Base-by-base conservation (phyloP, 2,888 invertebrate species). In the Suillia variegata region DNA sequence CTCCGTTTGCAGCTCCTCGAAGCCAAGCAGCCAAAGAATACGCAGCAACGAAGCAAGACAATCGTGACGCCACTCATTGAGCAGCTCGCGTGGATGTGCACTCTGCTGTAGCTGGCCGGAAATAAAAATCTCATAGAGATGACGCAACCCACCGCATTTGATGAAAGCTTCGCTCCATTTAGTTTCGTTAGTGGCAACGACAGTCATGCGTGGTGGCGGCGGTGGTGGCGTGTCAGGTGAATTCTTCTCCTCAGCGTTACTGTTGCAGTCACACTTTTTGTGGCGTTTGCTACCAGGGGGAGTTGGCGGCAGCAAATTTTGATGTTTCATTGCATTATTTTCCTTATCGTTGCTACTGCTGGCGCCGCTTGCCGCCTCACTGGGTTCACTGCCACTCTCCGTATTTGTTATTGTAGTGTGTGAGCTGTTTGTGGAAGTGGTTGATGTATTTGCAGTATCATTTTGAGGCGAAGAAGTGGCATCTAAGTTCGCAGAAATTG, bases 91-190 rank as follows among this genome's bases (percentile, higher is more conserved):
- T 70, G 89, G 89, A 67, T 93, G 92, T 55, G 91, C 89, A 21
- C 88, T 88, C 56, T 88, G 87, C 83, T 93, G 93, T 62, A 94
- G 79, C 42, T 88, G 87, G 45, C 91, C 94, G 31, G 92, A 93
- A 87, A 93, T 91, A 83, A 96, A 95, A 67, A 96, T 95, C 77
- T 94, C 93, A 78, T 94, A 95, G 31, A 96, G 84, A 82, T 95
- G 90, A 61, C 91, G 86, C 66, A 97, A 82, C 1, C 96, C 96
- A 13, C 96, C 96, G 69, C 91, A 90, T 72, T 91, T 90, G 31
- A 95, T 91, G 76, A 96, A 96, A 66, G 89, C 82, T 62, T 89
- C 88, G 62, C 88, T 89, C 94, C 94, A 94, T 4, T 81, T 80
- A 47, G 64, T 70, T 24, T 73, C 72, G 10, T 60, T 0, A 54